Base-by-base conservation (phyloP, 1,140 invertebrate species). In the Stegodyphus mimosarum region DNA sequence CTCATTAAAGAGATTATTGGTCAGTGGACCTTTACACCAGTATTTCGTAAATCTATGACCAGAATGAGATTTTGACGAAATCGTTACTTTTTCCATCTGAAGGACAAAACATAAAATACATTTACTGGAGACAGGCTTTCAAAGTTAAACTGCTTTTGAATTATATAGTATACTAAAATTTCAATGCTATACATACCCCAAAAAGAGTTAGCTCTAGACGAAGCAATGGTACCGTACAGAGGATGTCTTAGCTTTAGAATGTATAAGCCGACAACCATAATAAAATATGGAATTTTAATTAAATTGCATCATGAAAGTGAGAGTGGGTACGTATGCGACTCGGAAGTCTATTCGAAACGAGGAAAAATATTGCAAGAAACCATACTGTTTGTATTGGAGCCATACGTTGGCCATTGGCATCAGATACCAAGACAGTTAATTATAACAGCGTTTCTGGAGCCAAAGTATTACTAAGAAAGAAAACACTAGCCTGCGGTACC, bases 131-230 rank as follows among this genome's bases (percentile, higher is more conserved):
- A 10, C 1, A 5, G 15, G 0, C 5, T 60, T 60, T 1, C 55
- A 60, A 60, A 60, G 5, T 60, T 60, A 60, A 5, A 60, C 5
- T 15, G 0, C 55, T 72, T 50, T 53, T 72, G 49, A 6, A 72
- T 72, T 72, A 72, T 51, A 72, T 72, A n/a, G 2, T 48, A 6
- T 72, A 9, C 70, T 2, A 72, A 72, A 72, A n/a, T n/a, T 72
- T 6, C 70, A 72, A 7, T 48, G 5, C 70, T 72, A 50, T 50
- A 72, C n/a, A 18, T 50, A 72, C 70, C 70, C 50, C n/a, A n/a
- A n/a, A 72, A 72, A 50, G 17, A 72, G 70, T 1, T 6, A 6
- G 48, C 70, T 50, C 70, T 72, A 50, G 70, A 49, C 50, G 70
- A 72, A 72, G 70, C 70, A 72, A 72, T 72, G 70, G 6, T 72